Percentiles rank a stretch among this genome's conserved stretches.
These are phyloP conservation scores for Amphiprion ocellaris DNA, from an alignment of 2,113 vertebrate species.

Conservation along the genomic window DNA sequence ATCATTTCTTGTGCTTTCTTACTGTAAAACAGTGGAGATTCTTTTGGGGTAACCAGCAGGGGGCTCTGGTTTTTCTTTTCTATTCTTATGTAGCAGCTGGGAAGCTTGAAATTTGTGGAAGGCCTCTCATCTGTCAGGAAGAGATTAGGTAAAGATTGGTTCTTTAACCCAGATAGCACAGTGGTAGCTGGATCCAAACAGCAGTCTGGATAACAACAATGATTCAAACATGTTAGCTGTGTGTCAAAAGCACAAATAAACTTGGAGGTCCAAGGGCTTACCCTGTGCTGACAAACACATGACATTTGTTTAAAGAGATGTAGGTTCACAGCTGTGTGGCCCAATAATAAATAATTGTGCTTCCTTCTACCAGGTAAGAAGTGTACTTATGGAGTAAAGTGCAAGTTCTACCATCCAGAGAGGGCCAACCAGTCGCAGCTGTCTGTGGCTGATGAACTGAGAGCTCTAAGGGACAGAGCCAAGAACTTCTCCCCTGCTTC, in stretches of 20 bases:
- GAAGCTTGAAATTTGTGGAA: too few species aligned
- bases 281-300: too few species aligned
- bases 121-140: neutral
- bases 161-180: neutral
- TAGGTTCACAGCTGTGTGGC: too few species aligned
- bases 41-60: too few species aligned
- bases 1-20: too few species aligned
- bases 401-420: slow-evolving; percentile 93
- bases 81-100: neutral
- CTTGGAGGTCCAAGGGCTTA: too few species aligned
- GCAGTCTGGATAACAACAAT: too few species aligned
- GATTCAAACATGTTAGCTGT: too few species aligned
- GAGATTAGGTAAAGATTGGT: neutral
- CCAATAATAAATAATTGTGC: neutral
- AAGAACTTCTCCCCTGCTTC: slow-evolving; percentile 14
- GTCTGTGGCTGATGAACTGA: slow-evolving; percentile 90
- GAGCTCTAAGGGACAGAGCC: slow-evolving; percentile 83
- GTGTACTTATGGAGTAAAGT: slow-evolving; percentile 94
- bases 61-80: neutral
- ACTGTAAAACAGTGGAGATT: too few species aligned
- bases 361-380: slow-evolving; percentile 87
- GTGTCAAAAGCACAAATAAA: too few species aligned
- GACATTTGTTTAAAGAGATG: too few species aligned
- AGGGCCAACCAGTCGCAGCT: slow-evolving; percentile 85
- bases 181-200: too few species aligned